phyloP scores from a whole-genome alignment of 2,797 vertebrate species.

The Halcyon chelicuti region DNA sequence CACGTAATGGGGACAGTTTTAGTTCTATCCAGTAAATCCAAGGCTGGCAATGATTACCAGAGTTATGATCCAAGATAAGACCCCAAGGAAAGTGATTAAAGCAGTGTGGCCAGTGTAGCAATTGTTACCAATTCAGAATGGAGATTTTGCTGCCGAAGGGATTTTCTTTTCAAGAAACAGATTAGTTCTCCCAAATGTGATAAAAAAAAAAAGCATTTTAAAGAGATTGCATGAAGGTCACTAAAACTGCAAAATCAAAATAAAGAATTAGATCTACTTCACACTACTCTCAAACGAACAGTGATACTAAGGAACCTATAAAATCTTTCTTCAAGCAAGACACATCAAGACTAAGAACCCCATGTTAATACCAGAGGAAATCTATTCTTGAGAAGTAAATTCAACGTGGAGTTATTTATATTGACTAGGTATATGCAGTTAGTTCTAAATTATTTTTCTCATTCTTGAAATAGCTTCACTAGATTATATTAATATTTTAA shows the following conservation, averaged over 20 bases:
- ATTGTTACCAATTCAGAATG: background rate
- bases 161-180: constrained; percentile 40
- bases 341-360: background rate
- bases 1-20: background rate
- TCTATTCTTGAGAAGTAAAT: background rate
- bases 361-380: background rate
- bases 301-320: background rate
- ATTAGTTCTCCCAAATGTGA: background rate
- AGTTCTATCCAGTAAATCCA: constrained; percentile 4
- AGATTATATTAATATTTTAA: background rate
- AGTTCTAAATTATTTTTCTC: background rate
- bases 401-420: background rate
- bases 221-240: background rate
- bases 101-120: background rate
- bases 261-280: background rate
- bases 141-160: background rate
- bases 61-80: constrained; percentile 35
- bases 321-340: background rate
- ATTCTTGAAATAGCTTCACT: background rate
- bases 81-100: constrained; percentile 44
- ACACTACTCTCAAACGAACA: background rate
- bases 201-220: background rate
- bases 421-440: background rate
- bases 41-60: background rate
- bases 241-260: background rate